A percentile compares a stretch with the other conserved stretches of the same genome.
phyloP scores from a whole-genome alignment of 2,888 invertebrate genomes.

The Dastarcus helophoroides region DNA sequence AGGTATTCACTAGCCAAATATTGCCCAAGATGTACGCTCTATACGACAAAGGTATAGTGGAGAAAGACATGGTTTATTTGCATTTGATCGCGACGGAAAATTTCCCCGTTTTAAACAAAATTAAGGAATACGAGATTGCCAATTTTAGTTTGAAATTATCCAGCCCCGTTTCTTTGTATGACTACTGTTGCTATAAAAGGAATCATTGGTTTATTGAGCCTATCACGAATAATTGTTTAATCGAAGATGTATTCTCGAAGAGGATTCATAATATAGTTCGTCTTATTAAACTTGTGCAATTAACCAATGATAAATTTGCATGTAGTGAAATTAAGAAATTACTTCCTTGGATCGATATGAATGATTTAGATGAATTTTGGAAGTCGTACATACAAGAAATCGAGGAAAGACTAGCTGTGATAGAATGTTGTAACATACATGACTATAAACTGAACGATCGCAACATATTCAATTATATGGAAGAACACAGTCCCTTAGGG shows the following conservation, averaged over 20 bases:
- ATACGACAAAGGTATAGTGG: slow-evolving; percentile 18
- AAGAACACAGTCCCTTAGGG: slow-evolving; percentile 14
- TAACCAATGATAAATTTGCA: slow-evolving; percentile 16
- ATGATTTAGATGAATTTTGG: slow-evolving; percentile 24
- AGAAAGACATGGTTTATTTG: slow-evolving; percentile 24
- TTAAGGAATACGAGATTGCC: slow-evolving; percentile 22
- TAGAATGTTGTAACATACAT: slow-evolving; percentile 22
- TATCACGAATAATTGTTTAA: slow-evolving; percentile 19
- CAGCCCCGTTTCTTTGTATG: slow-evolving; percentile 25
- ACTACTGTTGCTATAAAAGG: slow-evolving; percentile 27
- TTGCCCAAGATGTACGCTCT: slow-evolving; percentile 22
- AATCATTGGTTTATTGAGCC: slow-evolving; percentile 31
- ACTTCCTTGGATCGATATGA: slow-evolving; percentile 7
- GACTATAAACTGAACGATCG: slow-evolving; percentile 10
- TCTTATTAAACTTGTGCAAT: slow-evolving; percentile 22
- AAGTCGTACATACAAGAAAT: slow-evolving; percentile 24
- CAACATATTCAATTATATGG: slow-evolving; percentile 16
- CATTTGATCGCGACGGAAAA: slow-evolving; percentile 22
- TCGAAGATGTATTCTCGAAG: slow-evolving; percentile 10
- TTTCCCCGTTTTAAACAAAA: slow-evolving; percentile 18
- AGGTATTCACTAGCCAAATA: slow-evolving; percentile 16
- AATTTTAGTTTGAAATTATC: slow-evolving; percentile 21
- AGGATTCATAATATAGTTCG: slow-evolving; percentile 16
- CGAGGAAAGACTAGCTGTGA: slow-evolving; percentile 20
- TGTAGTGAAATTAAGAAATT: slow-evolving; percentile 4